Percentiles rank a stretch among this genome's conserved stretches.
These are phyloP conservation scores for Leptinotarsa peninsularis DNA, from an alignment of 2,888 invertebrate genomes.

Conservation along the genomic window DNA sequence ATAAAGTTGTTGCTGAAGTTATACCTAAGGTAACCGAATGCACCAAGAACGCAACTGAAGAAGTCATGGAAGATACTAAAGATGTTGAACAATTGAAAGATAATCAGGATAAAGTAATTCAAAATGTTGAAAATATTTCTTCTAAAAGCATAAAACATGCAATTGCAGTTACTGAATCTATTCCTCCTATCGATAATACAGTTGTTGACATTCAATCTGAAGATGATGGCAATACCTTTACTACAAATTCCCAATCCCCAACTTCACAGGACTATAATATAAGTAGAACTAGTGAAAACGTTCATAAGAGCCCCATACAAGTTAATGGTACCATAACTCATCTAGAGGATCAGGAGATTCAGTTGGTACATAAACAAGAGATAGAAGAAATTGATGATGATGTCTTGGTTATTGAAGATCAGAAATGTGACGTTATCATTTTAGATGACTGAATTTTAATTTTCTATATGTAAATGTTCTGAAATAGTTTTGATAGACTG, in stretches of 20 bases:
- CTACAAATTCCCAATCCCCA: too few relatives aligned
- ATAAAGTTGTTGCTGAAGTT: constrained; percentile 1
- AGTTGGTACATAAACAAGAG: constrained; percentile 22
- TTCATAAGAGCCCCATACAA: constrained; percentile 26
- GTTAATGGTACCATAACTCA: constrained; percentile 38
- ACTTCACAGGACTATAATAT: not conserved
- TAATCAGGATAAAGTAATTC: not conserved
- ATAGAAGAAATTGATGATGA: constrained; percentile 53
- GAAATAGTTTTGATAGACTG: constrained; percentile 36
- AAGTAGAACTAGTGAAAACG: constrained; percentile 14
- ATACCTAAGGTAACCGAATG: not conserved
- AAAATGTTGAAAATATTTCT: not conserved
- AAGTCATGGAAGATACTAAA: not conserved
- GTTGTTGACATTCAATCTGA: too few relatives aligned
- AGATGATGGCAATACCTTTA: too few relatives aligned
- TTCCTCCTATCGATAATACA: too few relatives aligned
- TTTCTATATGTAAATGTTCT: constrained; percentile 27
- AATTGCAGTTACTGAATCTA: too few relatives aligned
- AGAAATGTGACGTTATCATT: constrained; percentile 55
- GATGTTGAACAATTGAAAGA: not conserved
- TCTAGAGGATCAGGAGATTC: constrained; percentile 31
- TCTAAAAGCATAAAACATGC: not conserved
- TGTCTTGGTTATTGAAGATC: constrained; percentile 52
- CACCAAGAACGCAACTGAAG: not conserved
- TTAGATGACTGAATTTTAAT: constrained; percentile 55